phyloP scores from a whole-genome alignment of 2,888 invertebrate species.

The Nowickia ferox region DNA sequence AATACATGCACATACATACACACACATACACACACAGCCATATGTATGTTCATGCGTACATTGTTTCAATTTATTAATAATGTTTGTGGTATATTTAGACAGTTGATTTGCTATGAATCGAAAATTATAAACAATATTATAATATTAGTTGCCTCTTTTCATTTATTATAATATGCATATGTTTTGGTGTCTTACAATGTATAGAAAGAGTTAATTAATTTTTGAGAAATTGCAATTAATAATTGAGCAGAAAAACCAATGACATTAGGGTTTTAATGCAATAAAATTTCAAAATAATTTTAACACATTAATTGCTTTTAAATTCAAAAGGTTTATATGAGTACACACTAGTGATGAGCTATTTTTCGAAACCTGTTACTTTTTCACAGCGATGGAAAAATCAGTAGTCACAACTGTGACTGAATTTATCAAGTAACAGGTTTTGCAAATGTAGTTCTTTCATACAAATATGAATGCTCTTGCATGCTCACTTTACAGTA shows the following conservation, averaged over 20 bases:
- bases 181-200: background rate
- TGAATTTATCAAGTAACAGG: no score
- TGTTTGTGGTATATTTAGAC: slow-evolving; percentile 46
- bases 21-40: no score
- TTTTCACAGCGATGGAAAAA: no score
- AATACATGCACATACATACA: no score
- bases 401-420: no score
- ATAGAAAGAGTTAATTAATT: slow-evolving; percentile 1
- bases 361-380: no score
- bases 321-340: background rate
- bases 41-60: no score
- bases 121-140: background rate
- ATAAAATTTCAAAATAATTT: background rate
- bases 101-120: slow-evolving; percentile 5
- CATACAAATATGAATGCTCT: no score
- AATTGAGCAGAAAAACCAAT: slow-evolving; percentile 6
- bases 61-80: slow-evolving; percentile 47
- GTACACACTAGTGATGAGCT: no score
- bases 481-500: no score
- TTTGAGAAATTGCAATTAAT: slow-evolving; percentile 28
- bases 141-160: background rate
- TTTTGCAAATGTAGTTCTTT: no score
- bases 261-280: slow-evolving; percentile 31
- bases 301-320: background rate
- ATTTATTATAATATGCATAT: background rate